Evolutionary conservation across 37 sponge, comb jelly and placozoan genomes (phyloP).

Genomic region (Aphrocallistes beatrix): DNA sequence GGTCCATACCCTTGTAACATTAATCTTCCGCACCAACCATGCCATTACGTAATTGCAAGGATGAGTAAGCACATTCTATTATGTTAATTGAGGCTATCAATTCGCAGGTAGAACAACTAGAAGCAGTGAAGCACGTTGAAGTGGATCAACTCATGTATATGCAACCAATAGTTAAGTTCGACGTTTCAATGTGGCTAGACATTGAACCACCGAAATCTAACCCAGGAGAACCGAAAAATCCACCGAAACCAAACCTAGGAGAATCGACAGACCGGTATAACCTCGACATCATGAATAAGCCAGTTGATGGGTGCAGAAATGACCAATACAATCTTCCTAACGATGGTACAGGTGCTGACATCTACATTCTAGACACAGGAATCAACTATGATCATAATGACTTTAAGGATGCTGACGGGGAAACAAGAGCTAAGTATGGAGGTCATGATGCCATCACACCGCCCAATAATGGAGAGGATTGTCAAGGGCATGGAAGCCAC

Average conservation of each 20-base stretch:
- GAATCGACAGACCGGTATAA: background rate
- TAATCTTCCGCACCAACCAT: too few species aligned
- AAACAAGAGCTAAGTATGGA: background rate
- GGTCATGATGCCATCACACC: background rate
- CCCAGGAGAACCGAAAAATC: background rate
- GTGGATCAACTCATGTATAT: background rate
- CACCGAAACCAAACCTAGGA: too few species aligned
- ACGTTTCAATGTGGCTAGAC: background rate
- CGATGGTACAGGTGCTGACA: background rate
- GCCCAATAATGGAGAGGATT: background rate
- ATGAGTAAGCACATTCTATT: too few species aligned
- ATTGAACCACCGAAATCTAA: too few species aligned
- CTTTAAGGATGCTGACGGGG: background rate
- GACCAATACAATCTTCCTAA: background rate
- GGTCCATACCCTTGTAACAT: too few species aligned
- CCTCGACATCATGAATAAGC: background rate
- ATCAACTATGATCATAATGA: background rate
- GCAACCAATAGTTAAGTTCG: background rate
- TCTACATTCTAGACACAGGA: background rate
- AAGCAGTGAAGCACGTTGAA: background rate
- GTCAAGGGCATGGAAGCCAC: background rate
- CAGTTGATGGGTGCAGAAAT: background rate
- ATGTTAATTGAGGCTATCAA: too few species aligned
- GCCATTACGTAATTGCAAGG: too few species aligned
- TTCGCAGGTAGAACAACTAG: background rate